These are phyloP conservation scores for Protonibea diacanthus DNA, from an alignment of 2,797 vertebrate species.

Conservation along the genomic window DNA sequence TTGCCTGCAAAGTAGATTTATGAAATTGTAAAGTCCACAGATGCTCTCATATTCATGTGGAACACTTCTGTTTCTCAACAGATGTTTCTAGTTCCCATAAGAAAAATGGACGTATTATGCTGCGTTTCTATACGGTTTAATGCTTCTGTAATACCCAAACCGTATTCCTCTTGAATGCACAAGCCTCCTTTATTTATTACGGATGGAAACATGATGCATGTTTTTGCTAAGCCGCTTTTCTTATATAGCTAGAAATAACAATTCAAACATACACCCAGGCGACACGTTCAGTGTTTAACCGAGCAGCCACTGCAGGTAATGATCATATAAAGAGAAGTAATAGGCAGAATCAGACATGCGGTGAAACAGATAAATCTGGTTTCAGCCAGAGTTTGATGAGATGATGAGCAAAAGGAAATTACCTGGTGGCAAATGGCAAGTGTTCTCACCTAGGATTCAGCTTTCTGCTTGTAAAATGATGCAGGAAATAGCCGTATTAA, in stretches of 20 bases:
- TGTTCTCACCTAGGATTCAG: neutral
- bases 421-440: neutral
- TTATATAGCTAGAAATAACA: conserved; percentile 1
- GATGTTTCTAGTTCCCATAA: conserved; percentile 69
- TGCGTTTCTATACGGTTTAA: conserved; percentile 28
- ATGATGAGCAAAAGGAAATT: too few species aligned
- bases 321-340: neutral
- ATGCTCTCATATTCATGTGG: conserved; percentile 72
- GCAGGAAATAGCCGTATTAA: neutral
- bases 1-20: conserved; percentile 74
- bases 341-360: neutral
- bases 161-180: conserved; percentile 32
- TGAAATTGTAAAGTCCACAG: conserved; percentile 74
- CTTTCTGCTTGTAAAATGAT: neutral
- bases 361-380: neutral
- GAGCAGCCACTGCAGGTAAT: neutral
- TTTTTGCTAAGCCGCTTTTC: conserved; percentile 4
- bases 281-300: conserved; percentile 19
- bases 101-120: conserved; percentile 53
- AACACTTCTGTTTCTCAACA: conserved; percentile 66
- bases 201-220: conserved; percentile 13
- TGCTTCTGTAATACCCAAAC: conserved; percentile 37
- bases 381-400: neutral
- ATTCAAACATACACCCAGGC: conserved; percentile 19
- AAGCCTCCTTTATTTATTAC: conserved; percentile 23